Percentiles rank a stretch among this genome's conserved stretches.
Evolutionary conservation across 1,140 invertebrate species (phyloP).

Genomic region (Eurytemora carolleeae): DNA sequence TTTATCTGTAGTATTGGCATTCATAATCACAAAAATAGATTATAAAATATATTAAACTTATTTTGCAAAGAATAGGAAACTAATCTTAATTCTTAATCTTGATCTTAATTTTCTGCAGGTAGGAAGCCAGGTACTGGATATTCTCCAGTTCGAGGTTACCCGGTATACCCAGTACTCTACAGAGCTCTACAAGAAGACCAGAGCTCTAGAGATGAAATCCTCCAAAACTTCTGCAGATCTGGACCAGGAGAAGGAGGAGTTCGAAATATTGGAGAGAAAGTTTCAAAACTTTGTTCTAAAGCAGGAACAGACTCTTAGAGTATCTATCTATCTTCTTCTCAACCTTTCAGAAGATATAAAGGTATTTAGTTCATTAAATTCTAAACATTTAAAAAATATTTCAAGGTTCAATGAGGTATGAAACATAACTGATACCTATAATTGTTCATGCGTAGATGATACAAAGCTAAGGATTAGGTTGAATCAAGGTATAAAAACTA

Average conservation of each 20-base stretch:
- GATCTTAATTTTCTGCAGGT: constrained; percentile 52
- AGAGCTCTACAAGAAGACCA: constrained; percentile 44
- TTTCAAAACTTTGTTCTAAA: constrained; percentile 37
- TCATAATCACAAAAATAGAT: no score
- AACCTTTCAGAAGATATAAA: constrained; percentile 85
- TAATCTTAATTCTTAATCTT: no score
- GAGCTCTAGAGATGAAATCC: not conserved
- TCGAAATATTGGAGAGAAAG: constrained; percentile 69
- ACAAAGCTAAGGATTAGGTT: no score
- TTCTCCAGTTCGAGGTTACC: constrained; percentile 78
- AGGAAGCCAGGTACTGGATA: constrained; percentile 84
- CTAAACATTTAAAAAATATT: no score
- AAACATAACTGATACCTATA: no score
- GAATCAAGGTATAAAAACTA: no score
- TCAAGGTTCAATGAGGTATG: no score
- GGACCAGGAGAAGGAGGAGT: constrained; percentile 24
- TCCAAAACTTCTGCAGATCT: constrained; percentile 6
- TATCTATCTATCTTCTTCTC: constrained; percentile 63
- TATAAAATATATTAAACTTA: no score
- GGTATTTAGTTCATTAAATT: no score
- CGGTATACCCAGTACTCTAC: constrained; percentile 82
- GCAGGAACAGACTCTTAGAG: constrained; percentile 24
- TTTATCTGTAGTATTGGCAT: no score
- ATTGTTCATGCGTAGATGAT: no score
- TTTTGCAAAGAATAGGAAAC: no score